Base-by-base conservation (phyloP, 2,888 invertebrate genomes). In the Uropetala carovei region DNA sequence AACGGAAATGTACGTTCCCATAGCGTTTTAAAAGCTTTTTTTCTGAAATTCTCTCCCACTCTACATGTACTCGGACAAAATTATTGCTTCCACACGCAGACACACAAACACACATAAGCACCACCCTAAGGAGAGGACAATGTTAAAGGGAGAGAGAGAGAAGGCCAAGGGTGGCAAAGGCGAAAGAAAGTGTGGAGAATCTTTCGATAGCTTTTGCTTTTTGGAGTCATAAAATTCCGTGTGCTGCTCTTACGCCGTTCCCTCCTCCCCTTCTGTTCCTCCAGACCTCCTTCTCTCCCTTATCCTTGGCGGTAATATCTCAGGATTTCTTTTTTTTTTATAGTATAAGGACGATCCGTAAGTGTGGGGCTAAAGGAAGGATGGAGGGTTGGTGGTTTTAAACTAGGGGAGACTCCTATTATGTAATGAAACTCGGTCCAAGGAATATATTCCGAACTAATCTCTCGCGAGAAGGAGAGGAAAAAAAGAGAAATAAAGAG, bases 391-490 rank as follows among this genome's bases (percentile, higher is more conserved):
- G 58, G 85, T 59, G 86, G 43, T 64, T 22, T 27, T 18, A 30
- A 56, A 30, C 18, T n/a, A 57, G 83, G 57, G 57, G 56, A 83
- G 89, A 43, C 68, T n/a, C 89, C 64, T 56, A 68, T 68, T 68
- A 89, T 68, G 89, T 89, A 89, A 89, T 89, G 89, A 89, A 89
- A 89, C 89, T 43, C 18, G 89, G 89, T 89, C 86, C 86, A 59
- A 86, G 86, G 86, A 60, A 89, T 89, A 89, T 68, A 64, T 89
- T 86, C 86, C 58, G 22, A n/a, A 27, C 13, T 68, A 89, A 89
- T 89, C 64, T 64, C 60, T 14, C 43, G 60, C 43, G 27, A 75
- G 75, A 68, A 68, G 43, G 68, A 68, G 68, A 27, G 75, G 75
- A 75, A 75, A n/a, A 75, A 75, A 75, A 22, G 22, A 14, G 27